Base-by-base conservation (phyloP, 1,140 invertebrate genomes). In the Grapholita molesta region DNA sequence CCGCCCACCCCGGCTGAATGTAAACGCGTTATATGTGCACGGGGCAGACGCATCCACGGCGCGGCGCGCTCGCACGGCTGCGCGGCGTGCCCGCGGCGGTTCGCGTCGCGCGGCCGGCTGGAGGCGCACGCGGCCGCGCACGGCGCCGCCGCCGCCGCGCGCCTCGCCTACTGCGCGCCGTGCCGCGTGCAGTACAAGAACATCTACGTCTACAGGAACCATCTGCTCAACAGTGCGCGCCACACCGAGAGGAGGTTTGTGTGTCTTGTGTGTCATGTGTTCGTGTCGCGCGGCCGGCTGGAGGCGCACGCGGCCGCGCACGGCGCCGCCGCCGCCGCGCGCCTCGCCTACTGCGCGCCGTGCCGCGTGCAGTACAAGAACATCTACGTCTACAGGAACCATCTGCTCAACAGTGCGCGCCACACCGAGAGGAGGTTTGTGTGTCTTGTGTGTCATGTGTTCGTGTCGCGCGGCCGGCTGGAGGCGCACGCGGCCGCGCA, bases 401-500 rank as follows among this genome's bases (percentile, higher is more conserved):
- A 55, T 55, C 24, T 55, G 21, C 18, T 23, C 15, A 55, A 1
- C 8, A 23, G 18, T 23, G 52, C 52, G 2, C 2, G 11, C 6
- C 52, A 55, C 24, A 25, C 2, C 24, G 24, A 55, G 24, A 8
- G 24, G 8, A 15, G 18, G n/a, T n/a, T n/a, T 55, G 52, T 9
- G 52, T 55, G 24, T 23, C 3, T 55, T 55, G 3, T 25, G 6
- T n/a, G n/a, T n/a, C n/a, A n/a, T n/a, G n/a, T n/a, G 1, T 84
- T 84, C 28, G 70, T 48, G 0, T 79, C 70, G 0, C 74, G 73
- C 11, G 75, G 73, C 0, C 70, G 82, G 0, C 28, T 85, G 4
- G 82, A 84, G 57, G 72, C 76, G 0, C 83, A 85, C 64, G 66
- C 78, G 18, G 74, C 64, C 0, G 9, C 33, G 0, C 84, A 86